Evolutionary conservation across 2,113 vertebrate species (phyloP), one percentile per base, ranked within the genome.

Genomic region (Rhinichthys klamathensis): DNA sequence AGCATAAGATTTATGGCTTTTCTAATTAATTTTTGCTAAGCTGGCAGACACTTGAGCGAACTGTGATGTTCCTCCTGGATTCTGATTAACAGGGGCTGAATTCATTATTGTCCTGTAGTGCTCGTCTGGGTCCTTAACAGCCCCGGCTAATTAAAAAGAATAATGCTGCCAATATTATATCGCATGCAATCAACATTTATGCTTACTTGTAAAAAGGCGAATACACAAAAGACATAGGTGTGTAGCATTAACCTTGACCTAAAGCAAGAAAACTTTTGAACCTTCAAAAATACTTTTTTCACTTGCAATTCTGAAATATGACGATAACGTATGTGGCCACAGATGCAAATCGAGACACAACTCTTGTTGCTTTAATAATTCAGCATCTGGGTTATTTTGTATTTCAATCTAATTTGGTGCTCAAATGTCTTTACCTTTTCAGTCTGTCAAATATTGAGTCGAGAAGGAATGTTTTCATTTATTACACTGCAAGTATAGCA

Each of bases 21-120:
- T 56, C 85, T 89, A 89, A 89, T 89, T 89, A 89, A 89, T 87
- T 86, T 86, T 86, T 89, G 88, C 85, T 77, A 86, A 87, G 82
- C 85, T 89, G 88, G 88, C 88, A 89, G 88, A 89, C 82, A 82
- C 70, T 84, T 54, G 46, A 32, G 60, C 79, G 46, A 86, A 84
- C 76, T 72, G 76, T 74, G 86, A 84, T 88, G 82, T 87, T 89
- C 73, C 78, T 89, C 85, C 72, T 89, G 85, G 85, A 89, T 89
- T 84, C 82, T 89, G 88, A 89, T 89, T 89, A 89, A 89, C 85
- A 82, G 85, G 51, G n/a, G 61, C 88, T 82, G 88, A 89, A 89
- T 89, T 89, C 85, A 89, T 89, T 87, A 87, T 84, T 89, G 69
- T 80, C 77, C 85, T 86, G 58, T 76, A 81, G 87, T 88, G 77